Evolutionary conservation across 1,140 invertebrate species (phyloP).

Genomic region (Melanaphis sacchari): DNA sequence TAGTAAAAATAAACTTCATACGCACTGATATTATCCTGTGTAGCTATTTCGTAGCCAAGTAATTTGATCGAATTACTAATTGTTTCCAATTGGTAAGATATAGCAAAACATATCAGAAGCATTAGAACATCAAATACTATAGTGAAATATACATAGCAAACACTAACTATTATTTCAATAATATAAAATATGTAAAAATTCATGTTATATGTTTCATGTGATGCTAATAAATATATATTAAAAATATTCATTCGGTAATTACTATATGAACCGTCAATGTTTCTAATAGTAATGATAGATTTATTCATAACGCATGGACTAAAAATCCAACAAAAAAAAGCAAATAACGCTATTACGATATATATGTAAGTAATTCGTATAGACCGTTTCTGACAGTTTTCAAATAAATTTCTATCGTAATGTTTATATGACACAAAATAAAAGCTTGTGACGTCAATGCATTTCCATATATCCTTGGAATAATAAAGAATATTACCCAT

Average conservation of each 20-base stretch:
- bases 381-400: background rate
- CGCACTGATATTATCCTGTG: background rate
- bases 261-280: background rate
- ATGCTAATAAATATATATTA: background rate
- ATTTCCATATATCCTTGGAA: background rate
- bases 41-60: background rate
- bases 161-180: background rate
- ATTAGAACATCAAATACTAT: background rate
- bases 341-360: background rate
- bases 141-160: background rate
- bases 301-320: background rate
- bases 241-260: background rate
- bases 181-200: background rate
- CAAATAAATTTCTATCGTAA: background rate
- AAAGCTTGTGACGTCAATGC: background rate
- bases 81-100: conserved; percentile 17
- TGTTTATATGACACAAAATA: background rate
- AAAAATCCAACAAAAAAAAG: background rate
- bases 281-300: background rate
- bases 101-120: background rate
- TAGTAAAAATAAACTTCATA: background rate
- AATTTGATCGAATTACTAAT: background rate
- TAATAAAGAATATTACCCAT: background rate
- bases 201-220: background rate
- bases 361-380: background rate